Base-by-base conservation (phyloP, 2,888 invertebrate species). In the Drosophila seclusa region DNA sequence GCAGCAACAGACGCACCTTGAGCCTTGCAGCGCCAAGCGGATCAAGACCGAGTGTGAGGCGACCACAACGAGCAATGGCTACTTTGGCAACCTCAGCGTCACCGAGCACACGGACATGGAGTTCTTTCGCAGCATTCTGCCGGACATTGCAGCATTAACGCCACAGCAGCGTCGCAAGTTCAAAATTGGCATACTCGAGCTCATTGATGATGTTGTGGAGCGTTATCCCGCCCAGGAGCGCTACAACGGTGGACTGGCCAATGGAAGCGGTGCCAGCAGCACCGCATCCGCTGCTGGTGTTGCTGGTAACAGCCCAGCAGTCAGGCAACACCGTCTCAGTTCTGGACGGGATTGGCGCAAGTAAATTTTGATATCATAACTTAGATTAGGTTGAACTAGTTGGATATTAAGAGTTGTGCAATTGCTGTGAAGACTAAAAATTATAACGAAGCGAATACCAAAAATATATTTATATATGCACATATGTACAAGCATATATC, bases 121-220 rank as follows among this genome's bases (percentile, higher is more conserved):
- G 67, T 94, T 94, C 88, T 94, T 94, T 57, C 93, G 93, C 78
- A 94, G 94, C 87, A 93, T 94, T 58, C 77, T 94, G 45, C 94
- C 94, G 13, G 94, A 94, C 80, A 94, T 94, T 57, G 93, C 92
- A 36, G 89, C 92, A 27, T 92, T 94, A 77, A 93, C 93, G n/a
- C 91, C 93, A 5, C 92, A 93, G 63, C 94, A 94, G 73, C 94
- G 94, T 65, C 92, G 94, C 16, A 94, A 93, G 83, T 92, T 94
- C 1, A 94, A 94, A 92, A 94, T 94, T 76, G 94, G 94, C 10
- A 92, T 94, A 63, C 88, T 94, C 29, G 92, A 94, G 78, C 82
- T 94, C 29, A 94, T 94, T 58, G 94, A 94, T 79, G 94, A 94
- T 66, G 92, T 93, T 7, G 83, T 92, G 7, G 87, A 91, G 1